Base-by-base conservation (phyloP, 2,888 invertebrate genomes). In the Tineola bisselliella region DNA sequence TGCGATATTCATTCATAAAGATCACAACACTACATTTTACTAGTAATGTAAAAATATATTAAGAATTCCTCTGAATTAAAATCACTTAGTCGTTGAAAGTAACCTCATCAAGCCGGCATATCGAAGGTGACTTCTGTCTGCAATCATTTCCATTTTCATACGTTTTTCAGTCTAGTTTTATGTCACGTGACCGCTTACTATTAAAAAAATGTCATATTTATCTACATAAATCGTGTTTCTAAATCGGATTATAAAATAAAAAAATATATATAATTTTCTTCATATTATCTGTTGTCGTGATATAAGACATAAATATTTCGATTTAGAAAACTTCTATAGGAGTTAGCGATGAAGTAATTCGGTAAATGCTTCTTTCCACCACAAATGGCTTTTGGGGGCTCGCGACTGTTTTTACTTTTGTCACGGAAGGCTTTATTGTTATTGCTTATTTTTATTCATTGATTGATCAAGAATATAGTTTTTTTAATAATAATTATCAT, bases 331-430 rank as follows among this genome's bases (percentile, higher is more conserved):
- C 6, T 10, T 19, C n/a, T 6, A 15, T 31, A 15, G 58, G 17
- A 18, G 38, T 59, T 43, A 59, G 38, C 59, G n/a, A 38, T 38
- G 38, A 59, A 59, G 54, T 54, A 54, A 54, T 54, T 54, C 25
- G 19, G 25, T 18, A 38, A 5, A 17, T 19, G 12, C 25, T 25
- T n/a, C n/a, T 19, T 54, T 3, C n/a, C 5, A 10, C 54, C 54
- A 25, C 54, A 25, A 54, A 54, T 18, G 25, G 54, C 18, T 18
- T 18, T 19, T 38, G n/a, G 38, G 54, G 54, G 54, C 25, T 54
- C 2, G 25, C 54, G n/a, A 25, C 54, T 25, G n/a, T 54, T 54
- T 25, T 13, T 54, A 6, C 54, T 48, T 48, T 18, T 48, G 38
- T 38, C 38, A 38, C 38, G 38, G 10, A 38, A 3, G 38, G 38